Evolutionary conservation across 2,888 invertebrate genomes (phyloP), one percentile per base, ranked within the genome.

Genomic region (Sialis lutaria): DNA sequence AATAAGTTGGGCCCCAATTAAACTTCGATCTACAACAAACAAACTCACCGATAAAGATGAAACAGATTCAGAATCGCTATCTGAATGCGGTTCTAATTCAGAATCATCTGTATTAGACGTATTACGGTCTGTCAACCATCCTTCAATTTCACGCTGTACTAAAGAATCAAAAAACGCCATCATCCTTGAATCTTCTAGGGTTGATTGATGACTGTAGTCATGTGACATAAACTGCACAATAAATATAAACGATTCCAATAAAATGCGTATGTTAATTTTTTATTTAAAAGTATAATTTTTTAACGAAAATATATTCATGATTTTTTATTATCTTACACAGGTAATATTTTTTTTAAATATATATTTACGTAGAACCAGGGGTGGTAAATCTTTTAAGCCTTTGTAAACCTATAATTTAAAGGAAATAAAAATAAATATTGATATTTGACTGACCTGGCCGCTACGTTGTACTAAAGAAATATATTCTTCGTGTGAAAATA

Each of bases 81-180:
- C 49, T 64, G 67, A 48, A 65, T 67, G 37, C 60, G 62, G 47
- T 67, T 68, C 0, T 65, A 63, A 1, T 65, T 64, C 49, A 67
- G 46, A 44, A 32, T 42, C 12, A 35, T 45, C 35, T 22, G 42
- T 9, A 42, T 42, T 31, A 8, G 42, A 42, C 1, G 70, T 64
- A 50, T 75, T 75, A 45, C 32, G 13, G n/a, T 74, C 77, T 1
- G 72, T 77, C 44, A 76, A 69, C 71, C 83, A 86, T 4, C 79
- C 80, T 66, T 90, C 90, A 51, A 91, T 77, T 63, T 92, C 92
- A 40, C 90, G 76, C 62, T 92, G 91, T 32, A 95, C 87, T 22
- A 93, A 68, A 8, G 89, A 86, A 68, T 95, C 93, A 59, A 95
- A 95, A 68, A 93, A 93, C 33, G 93, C 93, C 83, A 95, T 85